phyloP scores from a whole-genome alignment of 2,113 vertebrate species.

The Oreocharis arfaki region DNA sequence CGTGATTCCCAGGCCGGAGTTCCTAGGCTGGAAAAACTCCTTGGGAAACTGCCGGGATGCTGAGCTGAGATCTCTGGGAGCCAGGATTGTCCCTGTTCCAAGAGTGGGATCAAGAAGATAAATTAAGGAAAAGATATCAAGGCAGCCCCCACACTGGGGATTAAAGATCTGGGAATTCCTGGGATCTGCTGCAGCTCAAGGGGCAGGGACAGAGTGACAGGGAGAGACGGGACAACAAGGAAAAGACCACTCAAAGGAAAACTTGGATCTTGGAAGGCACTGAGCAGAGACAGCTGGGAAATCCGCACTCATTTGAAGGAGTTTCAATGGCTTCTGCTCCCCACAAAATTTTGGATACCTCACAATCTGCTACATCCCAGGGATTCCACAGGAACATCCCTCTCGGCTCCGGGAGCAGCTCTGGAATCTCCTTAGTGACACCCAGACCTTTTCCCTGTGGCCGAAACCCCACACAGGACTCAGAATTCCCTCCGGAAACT shows the following conservation, averaged over 20 bases:
- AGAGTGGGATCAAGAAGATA: not conserved
- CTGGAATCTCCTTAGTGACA: not conserved
- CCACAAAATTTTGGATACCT: not conserved
- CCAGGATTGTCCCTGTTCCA: not conserved
- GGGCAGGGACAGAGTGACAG: not conserved
- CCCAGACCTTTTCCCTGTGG: not conserved
- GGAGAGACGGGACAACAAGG: not conserved
- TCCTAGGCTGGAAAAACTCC: not conserved
- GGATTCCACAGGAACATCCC: rapidly evolving
- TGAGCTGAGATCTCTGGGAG: not conserved
- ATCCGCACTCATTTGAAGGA: not conserved
- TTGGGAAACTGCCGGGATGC: not conserved
- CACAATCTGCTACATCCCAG: not conserved
- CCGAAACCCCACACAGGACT: rapidly evolving
- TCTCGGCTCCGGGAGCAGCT: rapidly evolving
- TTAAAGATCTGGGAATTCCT: not conserved
- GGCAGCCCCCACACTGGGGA: not conserved
- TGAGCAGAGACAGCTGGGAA: not conserved
- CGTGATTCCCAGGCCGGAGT: not conserved
- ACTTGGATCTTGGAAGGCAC: too few species aligned
- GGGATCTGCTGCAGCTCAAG: not conserved
- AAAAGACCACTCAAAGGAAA: not conserved
- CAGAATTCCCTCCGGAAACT: not conserved
- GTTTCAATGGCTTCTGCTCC: not conserved
- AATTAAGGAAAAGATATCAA: not conserved